Base-by-base conservation (phyloP, 2,113 vertebrate species). In the Sus scrofa region DNA sequence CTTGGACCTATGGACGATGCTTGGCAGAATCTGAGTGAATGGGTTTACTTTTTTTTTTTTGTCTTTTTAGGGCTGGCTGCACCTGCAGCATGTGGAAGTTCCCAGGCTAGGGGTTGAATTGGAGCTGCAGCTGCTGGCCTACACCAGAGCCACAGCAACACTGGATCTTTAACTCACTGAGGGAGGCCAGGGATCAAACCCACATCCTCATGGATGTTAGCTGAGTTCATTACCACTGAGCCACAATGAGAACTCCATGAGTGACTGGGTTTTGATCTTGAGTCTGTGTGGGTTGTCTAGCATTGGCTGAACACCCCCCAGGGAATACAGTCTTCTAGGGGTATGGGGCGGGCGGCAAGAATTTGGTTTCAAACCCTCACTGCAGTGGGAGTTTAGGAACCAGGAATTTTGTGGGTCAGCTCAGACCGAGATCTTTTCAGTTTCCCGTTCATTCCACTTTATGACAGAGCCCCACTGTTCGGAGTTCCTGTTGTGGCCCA, bases 251-350 rank as follows among this genome's bases (percentile, higher is more conserved):
- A 44, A 44, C 44, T 44, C 44, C 44, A 44, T 12, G 37, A 30
- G 37, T 54, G 62, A 24, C 37, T 56, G 88, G 63, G 44, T 24
- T 88, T 82, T 34, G 81, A 77, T 32, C 24, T 3, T 4, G 79
- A 60, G 52, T 74, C 84, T 22, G 0, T 2, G 27, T 32, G 2
- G 2, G 50, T 30, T 65, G 32, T 50, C 1, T 44, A 1, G 6
- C 9, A 18, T 1, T 0, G 18, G 34, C 0, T 4, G 52, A 24
- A 89, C 0, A 1, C 52, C 32, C 32, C 14, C 0, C 20, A 1
- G 90, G 54, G 83, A 15, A 27, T 13, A 4, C 0, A 7, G 27
- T 50, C 56, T 24, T 52, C 24, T 10, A 0, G 11, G 34, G 60
- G 3, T 3, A 56, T 37, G 26, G 18, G 3, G 1, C 15, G 22